Evolutionary conservation across 2,797 vertebrate species (phyloP), one percentile per base, ranked within the genome.

Genomic region (Sebastes melanostomus): DNA sequence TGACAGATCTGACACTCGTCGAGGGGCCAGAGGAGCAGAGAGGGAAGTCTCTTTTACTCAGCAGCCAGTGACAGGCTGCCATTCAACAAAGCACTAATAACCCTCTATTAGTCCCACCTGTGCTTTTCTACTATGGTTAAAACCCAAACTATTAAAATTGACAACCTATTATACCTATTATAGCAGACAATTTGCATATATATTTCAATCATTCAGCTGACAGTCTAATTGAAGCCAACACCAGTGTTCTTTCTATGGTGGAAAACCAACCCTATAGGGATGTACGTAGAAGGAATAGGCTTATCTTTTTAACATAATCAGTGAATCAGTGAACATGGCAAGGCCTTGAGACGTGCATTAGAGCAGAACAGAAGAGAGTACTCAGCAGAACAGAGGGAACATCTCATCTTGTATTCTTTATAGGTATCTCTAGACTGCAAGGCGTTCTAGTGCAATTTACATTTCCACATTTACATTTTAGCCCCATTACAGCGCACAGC

Each of bases 401-500:
- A n/a, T 71, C 72, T 87, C 76, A 85, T 89, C 63, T 42, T 52
- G 69, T 73, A 82, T 90, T 87, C 78, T 76, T 82, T 38, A 71
- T 62, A 77, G 71, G 81, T 78, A 52, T 73, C 72, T 63, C 27
- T 10, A 34, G 54, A 80, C 82, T 73, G 56, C 66, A 22, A 84
- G 82, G 76, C 82, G 24, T 73, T 61, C 3, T 14, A n/a, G 24
- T 11, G 20, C 88, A 83, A 83, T 90, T 91, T 86, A 74, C 75
- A 90, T 84, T 84, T 83, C 66, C 46, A 68, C 80, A 83, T 88
- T 88, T 92, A 78, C 73, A 88, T 88, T 80, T 80, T 12, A 77
- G 76, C 59, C 20, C 76, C 78, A 83, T 82, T 83, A 80, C 34
- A 58, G 25, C 80, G 27, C 68, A 34, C 12, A 78, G 73, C 22